Evolutionary conservation across 2,797 vertebrate genomes (phyloP).

Genomic region (Acanthis flammea): DNA sequence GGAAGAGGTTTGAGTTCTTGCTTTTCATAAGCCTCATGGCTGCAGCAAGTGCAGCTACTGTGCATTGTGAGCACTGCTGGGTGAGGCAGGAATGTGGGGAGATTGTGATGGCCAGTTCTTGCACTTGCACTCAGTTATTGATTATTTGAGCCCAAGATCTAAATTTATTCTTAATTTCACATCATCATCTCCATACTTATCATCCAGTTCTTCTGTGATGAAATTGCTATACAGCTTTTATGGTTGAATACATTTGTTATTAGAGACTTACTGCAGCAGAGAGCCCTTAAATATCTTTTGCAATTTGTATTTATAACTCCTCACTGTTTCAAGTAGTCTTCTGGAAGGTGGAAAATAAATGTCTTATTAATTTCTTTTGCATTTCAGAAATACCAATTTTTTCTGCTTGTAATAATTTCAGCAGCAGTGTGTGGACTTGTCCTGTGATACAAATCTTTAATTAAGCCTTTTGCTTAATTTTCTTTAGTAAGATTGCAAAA

Average conservation of each 20-base stretch:
- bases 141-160: not conserved
- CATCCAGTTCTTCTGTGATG: not conserved
- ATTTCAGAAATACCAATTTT: not conserved
- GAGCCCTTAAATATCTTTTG: not conserved
- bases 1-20: not conserved
- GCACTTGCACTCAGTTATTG: not conserved
- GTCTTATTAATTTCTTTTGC: not conserved
- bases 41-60: not conserved
- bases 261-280: not conserved
- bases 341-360: not conserved
- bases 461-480: conserved; percentile 10
- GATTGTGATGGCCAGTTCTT: not conserved
- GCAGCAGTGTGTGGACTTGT: not conserved
- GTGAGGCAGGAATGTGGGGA: not conserved
- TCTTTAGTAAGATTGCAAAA: not conserved
- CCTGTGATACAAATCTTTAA: not conserved
- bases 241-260: not conserved
- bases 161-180: not conserved
- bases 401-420: not conserved
- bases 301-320: not conserved
- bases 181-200: not conserved
- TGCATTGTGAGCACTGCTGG: not conserved
- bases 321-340: not conserved
- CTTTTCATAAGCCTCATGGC: not conserved
- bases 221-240: not conserved